Evolutionary conservation across 2,888 invertebrate species (phyloP), one percentile per base, ranked within the genome.

Genomic region (Thalpophila matura): DNA sequence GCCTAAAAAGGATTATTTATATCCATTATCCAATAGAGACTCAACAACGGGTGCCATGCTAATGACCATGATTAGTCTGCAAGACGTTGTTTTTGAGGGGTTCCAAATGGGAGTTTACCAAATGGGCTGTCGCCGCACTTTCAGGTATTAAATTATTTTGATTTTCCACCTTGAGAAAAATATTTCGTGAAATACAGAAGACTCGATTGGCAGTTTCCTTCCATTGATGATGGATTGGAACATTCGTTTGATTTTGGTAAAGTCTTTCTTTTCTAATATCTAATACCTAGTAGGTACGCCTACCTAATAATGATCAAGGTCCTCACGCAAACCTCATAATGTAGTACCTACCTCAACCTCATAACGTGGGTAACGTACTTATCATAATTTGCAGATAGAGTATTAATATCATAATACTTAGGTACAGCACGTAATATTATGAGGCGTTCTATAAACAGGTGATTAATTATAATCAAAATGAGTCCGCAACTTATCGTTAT

Each of bases 371-470:
- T 49, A 37, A 29, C 14, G 12, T 12, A 29, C 12, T 29, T 14
- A 33, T 51, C 35, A 63, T 53, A 26, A 66, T 71, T 49, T 26
- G 18, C 33, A 38, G 31, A 51, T 35, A 37, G 10, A 37, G 18
- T 35, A 24, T 59, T 64, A 59, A 27, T n/a, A 63, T 27, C n/a
- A 58, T 58, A 27, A 35, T 64, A 18, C 6, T 6, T 40, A n/a
- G n/a, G n/a, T n/a, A 18, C n/a, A 37, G 61, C 62, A 70, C 49
- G 50, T 43, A 49, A 61, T 22, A 26, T 69, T 40, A 26, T 43
- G 26, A 60, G 46, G 24, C 16, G 35, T 26, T 67, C 7, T 42
- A 33, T 38, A 47, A 60, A 42, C 46, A 42, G 12, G 29, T 69
- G 38, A 35, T 59, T 24, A 35, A 68, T 59, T 59, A n/a, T 18